Evolutionary conservation across 2,888 invertebrate species (phyloP).

Genomic region (Idaea dimidiata): DNA sequence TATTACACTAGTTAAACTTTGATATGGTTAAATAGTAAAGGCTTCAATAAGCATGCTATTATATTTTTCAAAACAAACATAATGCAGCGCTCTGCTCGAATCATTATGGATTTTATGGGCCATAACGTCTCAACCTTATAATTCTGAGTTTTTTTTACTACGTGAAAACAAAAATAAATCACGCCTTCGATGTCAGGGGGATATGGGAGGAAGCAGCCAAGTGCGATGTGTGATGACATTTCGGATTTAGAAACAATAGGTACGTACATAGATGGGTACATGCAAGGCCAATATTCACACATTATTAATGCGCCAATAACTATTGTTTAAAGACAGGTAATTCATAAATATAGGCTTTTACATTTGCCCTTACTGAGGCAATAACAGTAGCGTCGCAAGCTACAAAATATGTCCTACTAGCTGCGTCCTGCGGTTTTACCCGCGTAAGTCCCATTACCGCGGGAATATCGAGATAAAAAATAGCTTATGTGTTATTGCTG

Average conservation of each 20-base stretch:
- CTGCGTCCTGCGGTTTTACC: no score
- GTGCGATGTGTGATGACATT: neutral
- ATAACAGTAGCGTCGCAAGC: no score
- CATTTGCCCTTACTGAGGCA: no score
- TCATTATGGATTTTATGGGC: constrained; percentile 57
- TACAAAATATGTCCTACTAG: no score
- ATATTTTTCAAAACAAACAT: constrained; percentile 43
- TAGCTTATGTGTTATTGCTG: no score
- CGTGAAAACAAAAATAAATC: constrained; percentile 62
- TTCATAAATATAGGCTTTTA: no score
- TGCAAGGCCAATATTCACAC: no score
- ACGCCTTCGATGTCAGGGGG: constrained; percentile 44
- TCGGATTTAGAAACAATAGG: neutral
- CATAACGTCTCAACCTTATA: constrained; percentile 59
- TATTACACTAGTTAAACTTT: constrained; percentile 3
- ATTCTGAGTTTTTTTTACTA: constrained; percentile 51
- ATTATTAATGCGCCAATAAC: no score
- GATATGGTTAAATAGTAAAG: constrained; percentile 12
- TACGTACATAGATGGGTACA: no score
- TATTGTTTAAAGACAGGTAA: no score
- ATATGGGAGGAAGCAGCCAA: constrained; percentile 11
- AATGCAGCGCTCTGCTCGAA: constrained; percentile 35
- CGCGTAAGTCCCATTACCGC: no score
- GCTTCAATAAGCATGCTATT: constrained; percentile 18
- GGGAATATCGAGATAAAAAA: no score